Conservation (phyloP, 2,113 vertebrate species). For the Podarcis raffonei region DNA sequence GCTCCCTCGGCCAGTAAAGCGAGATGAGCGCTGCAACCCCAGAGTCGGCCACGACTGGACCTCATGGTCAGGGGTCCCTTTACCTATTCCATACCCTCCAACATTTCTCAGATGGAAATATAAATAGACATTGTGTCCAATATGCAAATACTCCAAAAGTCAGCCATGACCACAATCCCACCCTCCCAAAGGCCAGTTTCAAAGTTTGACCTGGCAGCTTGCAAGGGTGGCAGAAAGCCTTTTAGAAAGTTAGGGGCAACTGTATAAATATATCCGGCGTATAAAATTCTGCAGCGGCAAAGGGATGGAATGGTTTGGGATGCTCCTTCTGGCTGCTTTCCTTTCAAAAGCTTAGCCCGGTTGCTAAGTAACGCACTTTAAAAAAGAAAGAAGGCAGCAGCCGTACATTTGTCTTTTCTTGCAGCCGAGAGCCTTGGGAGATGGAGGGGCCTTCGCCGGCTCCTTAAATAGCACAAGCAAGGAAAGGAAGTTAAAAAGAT, state of each 20-base stretch:
- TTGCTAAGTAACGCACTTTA: constrained; percentile 77
- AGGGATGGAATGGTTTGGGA: constrained; percentile 65
- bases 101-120: not conserved
- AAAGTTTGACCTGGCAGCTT: constrained; percentile 38
- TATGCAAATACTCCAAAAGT: constrained; percentile 22
- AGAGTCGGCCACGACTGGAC: too few species aligned
- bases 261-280: constrained; percentile 52
- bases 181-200: constrained; percentile 47
- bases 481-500: constrained; percentile 66
- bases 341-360: constrained; percentile 69
- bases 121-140: not conserved
- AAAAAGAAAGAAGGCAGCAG: constrained; percentile 29
- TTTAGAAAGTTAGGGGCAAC: constrained; percentile 55
- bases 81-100: not conserved
- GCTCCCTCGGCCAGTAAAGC: too few species aligned
- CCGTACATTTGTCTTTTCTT: constrained; percentile 64
- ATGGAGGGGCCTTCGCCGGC: constrained; percentile 62
- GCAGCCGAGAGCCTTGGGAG: constrained; percentile 63
- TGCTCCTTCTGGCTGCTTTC: constrained; percentile 66
- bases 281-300: constrained; percentile 55
- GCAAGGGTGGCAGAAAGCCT: constrained; percentile 37
- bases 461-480: constrained; percentile 77
- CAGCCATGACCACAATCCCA: constrained; percentile 31
- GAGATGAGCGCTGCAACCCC: too few species aligned
- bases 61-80: too few species aligned